Base-by-base conservation (phyloP, 2,113 vertebrate genomes). In the Dendropsophus ebraccatus region DNA sequence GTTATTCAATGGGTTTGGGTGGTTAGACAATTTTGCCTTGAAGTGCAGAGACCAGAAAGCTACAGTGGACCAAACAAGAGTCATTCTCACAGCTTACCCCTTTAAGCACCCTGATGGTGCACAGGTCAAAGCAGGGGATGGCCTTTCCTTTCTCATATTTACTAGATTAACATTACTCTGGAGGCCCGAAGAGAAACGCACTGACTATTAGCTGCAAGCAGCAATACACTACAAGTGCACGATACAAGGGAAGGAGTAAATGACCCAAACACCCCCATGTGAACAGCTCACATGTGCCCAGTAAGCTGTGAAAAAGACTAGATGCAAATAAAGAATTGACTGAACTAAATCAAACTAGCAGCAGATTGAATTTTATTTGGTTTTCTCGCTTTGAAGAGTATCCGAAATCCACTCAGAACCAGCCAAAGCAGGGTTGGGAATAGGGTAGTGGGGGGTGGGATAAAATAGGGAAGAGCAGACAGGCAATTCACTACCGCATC, bases 31-130 rank as follows among this genome's bases (percentile, higher is more conserved):
- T 95, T 96, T 97, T 97, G 97, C 96, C 97, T 99, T 98, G 95
- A 95, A 98, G 97, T 98, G 98, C 97, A 99, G 96, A 99, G 96
- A 98, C 97, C 97, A 99, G 97, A 99, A 98, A 97, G 97, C 97
- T 98, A 99, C 96, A 98, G 97, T 99, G 97, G 98, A 99, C 96
- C 97, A 98, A 97, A 97, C 95, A 96, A 92, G 89, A 97, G 97
- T 96, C 94, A 97, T 99, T 99, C 98, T 99, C 97, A 99, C 98
- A 98, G 98, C 97, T 98, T 98, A 96, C 95, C 89, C 83, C 74
- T 90, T 49, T 21, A n/a, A 32, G 4, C 12, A 60, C 45, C 52
- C n/a, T 28, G 47, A 35, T 11, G 23, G 58, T 35, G 35, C 56
- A 69, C 41, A 67, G 76, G 80, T 56, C 73, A 19, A 30, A 8